Conservation (phyloP, 2,888 invertebrate species). For the Platycheirus rosarum region DNA sequence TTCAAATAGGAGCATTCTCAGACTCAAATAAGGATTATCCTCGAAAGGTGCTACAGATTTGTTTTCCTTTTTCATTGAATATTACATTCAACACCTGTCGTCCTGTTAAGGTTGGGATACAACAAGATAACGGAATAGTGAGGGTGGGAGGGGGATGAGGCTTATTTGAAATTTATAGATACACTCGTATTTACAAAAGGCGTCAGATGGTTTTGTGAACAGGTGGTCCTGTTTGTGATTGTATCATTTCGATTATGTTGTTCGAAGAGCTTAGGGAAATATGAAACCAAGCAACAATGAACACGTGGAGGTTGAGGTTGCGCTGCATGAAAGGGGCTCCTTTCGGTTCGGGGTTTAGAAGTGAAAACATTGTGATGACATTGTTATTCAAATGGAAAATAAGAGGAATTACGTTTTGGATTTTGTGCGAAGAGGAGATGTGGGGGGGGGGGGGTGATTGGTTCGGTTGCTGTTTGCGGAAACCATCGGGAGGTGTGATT, state of each 20-base stretch:
- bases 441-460: background rate
- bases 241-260: slow-evolving; percentile 61
- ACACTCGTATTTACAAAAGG: slow-evolving; percentile 57
- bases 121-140: background rate
- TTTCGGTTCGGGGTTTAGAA: background rate
- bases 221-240: slow-evolving; percentile 50
- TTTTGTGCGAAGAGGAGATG: no score
- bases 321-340: background rate
- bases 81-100: slow-evolving; percentile 43
- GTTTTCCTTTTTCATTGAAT: slow-evolving; percentile 39
- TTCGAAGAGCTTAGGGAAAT: slow-evolving; percentile 55
- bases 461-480: background rate
- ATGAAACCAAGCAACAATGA: background rate
- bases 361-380: slow-evolving; percentile 44
- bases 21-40: slow-evolving; percentile 56
- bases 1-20: background rate
- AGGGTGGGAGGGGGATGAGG: slow-evolving; percentile 3
- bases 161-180: slow-evolving; percentile 66
- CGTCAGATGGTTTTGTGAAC: slow-evolving; percentile 47
- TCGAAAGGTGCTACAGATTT: slow-evolving; percentile 60
- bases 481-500: slow-evolving; percentile 24
- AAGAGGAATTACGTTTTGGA: slow-evolving; percentile 46
- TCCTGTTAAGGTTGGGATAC: slow-evolving; percentile 21
- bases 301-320: background rate
- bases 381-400: slow-evolving; percentile 55